phyloP scores from a whole-genome alignment of 2,113 vertebrate species.

The Cricetomys ansorgei region DNA sequence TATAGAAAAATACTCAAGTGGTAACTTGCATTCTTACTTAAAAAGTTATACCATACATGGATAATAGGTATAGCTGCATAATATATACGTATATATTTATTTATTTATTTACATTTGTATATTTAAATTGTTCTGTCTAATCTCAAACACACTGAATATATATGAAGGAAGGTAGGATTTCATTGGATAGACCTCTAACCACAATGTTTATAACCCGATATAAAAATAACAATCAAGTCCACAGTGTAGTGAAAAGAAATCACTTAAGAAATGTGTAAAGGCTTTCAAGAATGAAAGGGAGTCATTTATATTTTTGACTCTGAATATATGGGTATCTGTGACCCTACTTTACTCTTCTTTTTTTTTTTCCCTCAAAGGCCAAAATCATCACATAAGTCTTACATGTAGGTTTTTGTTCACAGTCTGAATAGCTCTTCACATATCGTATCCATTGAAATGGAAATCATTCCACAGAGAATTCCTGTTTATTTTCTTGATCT shows the following conservation, averaged over 20 bases:
- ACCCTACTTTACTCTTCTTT: neutral
- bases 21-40: neutral
- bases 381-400: neutral
- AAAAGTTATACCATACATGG: neutral
- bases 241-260: neutral
- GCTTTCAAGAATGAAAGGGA: neutral
- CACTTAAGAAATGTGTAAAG: conserved; percentile 24
- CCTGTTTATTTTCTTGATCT: neutral
- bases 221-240: neutral
- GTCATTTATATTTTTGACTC: neutral
- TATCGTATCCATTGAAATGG: neutral
- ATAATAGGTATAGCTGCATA: neutral
- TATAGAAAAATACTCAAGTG: neutral
- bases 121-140: neutral
- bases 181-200: neutral
- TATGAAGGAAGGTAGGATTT: neutral
- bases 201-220: conserved; percentile 19
- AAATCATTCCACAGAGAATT: neutral
- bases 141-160: neutral
- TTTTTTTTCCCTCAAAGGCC: neutral
- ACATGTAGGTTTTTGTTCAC: neutral
- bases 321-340: neutral
- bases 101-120: neutral
- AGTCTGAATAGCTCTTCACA: neutral
- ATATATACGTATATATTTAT: neutral